Percentiles rank a stretch among this genome's conserved stretches.
Evolutionary conservation across 2,888 invertebrate genomes (phyloP).

Genomic region (Drosophila mayaguana): DNA sequence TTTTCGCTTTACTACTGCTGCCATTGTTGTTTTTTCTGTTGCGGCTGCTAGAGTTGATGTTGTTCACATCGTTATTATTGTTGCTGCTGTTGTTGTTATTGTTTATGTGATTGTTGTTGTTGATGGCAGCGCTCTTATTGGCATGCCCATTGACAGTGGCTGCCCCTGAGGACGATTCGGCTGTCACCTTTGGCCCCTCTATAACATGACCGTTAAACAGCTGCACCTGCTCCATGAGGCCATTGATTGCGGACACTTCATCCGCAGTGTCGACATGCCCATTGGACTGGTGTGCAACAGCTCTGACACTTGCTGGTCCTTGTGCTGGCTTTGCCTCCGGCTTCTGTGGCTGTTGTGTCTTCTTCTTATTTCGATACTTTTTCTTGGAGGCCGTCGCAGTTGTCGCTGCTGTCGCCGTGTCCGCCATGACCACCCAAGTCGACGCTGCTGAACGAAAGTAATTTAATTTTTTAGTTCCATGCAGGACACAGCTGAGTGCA

Average conservation of each 20-base stretch:
- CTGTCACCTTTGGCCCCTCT: conserved; percentile 15
- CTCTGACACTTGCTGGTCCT: conserved; percentile 4
- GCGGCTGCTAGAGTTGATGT: conserved; percentile 34
- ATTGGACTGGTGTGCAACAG: conserved; percentile 39
- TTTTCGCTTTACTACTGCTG: conserved; percentile 45
- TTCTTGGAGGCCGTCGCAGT: conserved; percentile 56
- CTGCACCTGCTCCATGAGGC: conserved; percentile 56
- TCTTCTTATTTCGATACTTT: conserved; percentile 66
- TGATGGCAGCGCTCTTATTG: conserved; percentile 44
- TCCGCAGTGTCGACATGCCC: conserved; percentile 36
- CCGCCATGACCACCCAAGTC: conserved; percentile 56
- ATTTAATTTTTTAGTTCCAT: conserved; percentile 19
- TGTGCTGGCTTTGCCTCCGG: conserved; percentile 17
- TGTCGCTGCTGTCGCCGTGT: conserved; percentile 59
- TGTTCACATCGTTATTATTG: conserved; percentile 48
- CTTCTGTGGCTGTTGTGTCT: conserved; percentile 46
- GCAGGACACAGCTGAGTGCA: conserved; percentile 53
- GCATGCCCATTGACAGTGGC: conserved; percentile 57
- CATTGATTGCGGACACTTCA: conserved; percentile 40
- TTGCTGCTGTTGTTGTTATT: conserved; percentile 46
- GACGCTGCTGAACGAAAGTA: conserved; percentile 19
- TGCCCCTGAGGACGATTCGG: conserved; percentile 15
- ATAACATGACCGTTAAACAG: conserved; percentile 61
- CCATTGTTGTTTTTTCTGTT: conserved; percentile 49
- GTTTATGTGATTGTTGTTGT: conserved; percentile 60